phyloP scores from a whole-genome alignment of 2,888 invertebrate species.

The Lasiommata megera region DNA sequence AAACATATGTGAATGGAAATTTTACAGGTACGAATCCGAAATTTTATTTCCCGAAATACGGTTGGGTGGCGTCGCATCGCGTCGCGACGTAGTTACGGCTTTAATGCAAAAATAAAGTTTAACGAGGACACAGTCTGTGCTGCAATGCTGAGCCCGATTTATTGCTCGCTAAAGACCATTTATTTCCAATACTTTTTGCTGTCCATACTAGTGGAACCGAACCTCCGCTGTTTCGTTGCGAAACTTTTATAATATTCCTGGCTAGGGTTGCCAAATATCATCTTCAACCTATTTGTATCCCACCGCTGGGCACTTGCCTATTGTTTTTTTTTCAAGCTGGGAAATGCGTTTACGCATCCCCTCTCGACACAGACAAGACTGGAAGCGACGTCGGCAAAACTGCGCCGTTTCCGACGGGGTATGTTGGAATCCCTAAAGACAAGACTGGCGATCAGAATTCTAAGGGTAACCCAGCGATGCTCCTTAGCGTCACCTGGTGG shows the following conservation, averaged over 20 bases:
- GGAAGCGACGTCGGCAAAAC: too few species aligned
- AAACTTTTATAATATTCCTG: constrained; percentile 11
- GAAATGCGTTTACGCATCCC: too few species aligned
- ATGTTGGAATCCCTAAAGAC: too few species aligned
- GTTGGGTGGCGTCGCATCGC: constrained; percentile 55
- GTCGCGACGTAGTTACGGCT: constrained; percentile 64
- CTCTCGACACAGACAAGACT: too few species aligned
- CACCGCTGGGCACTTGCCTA: too few species aligned
- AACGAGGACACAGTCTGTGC: constrained; percentile 69
- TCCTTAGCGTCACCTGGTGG: too few species aligned
- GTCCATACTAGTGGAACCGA: constrained; percentile 38
- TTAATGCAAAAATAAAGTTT: constrained; percentile 79
- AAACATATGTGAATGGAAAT: constrained; percentile 13
- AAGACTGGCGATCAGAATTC: too few species aligned
- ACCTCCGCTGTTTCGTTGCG: constrained; percentile 33
- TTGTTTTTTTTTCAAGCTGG: too few species aligned
- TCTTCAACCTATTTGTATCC: too few species aligned
- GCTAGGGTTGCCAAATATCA: too few species aligned
- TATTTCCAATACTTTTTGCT: constrained; percentile 63
- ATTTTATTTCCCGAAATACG: constrained; percentile 64
- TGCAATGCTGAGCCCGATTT: constrained; percentile 72
- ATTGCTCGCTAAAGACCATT: constrained; percentile 62
- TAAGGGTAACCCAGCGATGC: too few species aligned
- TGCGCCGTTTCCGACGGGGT: too few species aligned
- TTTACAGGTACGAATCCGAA: constrained; percentile 33